Evolutionary conservation across 2,888 invertebrate species (phyloP), one percentile per base, ranked within the genome.

Genomic region (Amiota minor): DNA sequence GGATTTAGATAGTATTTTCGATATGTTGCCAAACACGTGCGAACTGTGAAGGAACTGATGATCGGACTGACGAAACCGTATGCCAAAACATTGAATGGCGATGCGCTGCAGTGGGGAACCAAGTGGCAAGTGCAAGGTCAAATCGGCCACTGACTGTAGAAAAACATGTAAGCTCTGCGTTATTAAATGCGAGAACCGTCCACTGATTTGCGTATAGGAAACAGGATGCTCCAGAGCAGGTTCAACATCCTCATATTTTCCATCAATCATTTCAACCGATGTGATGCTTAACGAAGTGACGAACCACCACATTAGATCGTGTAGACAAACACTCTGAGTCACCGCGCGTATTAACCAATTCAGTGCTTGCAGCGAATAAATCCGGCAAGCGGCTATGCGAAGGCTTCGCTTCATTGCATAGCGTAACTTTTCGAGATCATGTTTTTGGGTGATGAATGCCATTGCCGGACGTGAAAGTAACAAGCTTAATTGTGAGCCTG

Each of bases 261-360:
- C 86, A 65, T 86, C 86, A 2, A 78, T 72, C 35, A 81, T 73
- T 56, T 92, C 92, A n/a, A 90, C 89, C 56, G 92, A 92, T 35
- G 90, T 89, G 70, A 91, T 83, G 2, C 94, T 94, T 55, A 98
- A 91, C 0, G 98, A 95, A 14, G 94, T 93, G 23, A 97, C 96
- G 88, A 98, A 97, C 95, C 97, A 98, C 98, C 98, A 98, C 88
- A 99, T 92, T 11, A 98, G 92, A 90, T 99, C 98, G 84, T 98
- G 98, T 20, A 99, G 92, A 86, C 97, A 95, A 6, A 95, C 94
- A 4, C 97, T 95, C 88, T 97, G 97, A 0, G 97, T 97, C 0
- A 97, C 96, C 71, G 95, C 97, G 70, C 97, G 93, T 64, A 99
- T 90, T 23, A 99, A 90, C 99, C 99, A 99, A 88, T 98, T 98